These are phyloP conservation scores for Sesamia inferens DNA, from an alignment of 2,888 invertebrate genomes.

Conservation along the genomic window DNA sequence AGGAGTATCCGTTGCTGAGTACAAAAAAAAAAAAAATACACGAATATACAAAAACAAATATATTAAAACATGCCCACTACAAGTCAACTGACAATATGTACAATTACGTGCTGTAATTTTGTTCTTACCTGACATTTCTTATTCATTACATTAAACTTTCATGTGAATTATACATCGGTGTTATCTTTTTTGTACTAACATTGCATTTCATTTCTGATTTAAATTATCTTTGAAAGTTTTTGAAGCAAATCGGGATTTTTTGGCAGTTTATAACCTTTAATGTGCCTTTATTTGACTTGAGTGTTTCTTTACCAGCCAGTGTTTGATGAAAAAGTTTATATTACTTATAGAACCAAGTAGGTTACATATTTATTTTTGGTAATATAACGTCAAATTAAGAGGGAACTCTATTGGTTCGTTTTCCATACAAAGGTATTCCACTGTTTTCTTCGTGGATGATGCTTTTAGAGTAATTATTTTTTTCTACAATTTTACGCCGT, in stretches of 20 bases:
- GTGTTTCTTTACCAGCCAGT: slow-evolving; percentile 40
- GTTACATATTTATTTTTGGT: background rate
- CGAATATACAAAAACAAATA: slow-evolving; percentile 6
- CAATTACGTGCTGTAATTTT: slow-evolving; percentile 13
- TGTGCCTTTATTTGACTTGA: slow-evolving; percentile 43
- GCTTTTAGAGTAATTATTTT: too few relatives aligned
- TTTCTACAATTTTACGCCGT: too few relatives aligned
- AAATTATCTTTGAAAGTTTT: slow-evolving; percentile 68
- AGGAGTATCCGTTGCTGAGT: slow-evolving; percentile 75
- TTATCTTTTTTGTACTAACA: slow-evolving; percentile 66
- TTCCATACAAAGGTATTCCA: too few relatives aligned
- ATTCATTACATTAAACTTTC: slow-evolving; percentile 75
- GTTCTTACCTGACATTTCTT: slow-evolving; percentile 80
- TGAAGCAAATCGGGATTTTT: slow-evolving; percentile 73
- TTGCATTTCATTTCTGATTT: slow-evolving; percentile 77
- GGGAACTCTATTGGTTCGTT: too few relatives aligned
- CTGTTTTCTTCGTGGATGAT: too few relatives aligned
- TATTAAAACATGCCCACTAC: slow-evolving; percentile 1
- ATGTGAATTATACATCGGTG: slow-evolving; percentile 60
- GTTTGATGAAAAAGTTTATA: slow-evolving; percentile 35
- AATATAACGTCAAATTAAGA: too few relatives aligned
- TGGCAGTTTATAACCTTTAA: slow-evolving; percentile 73
- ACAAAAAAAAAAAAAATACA: slow-evolving; percentile 15
- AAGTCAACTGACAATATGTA: slow-evolving; percentile 8
- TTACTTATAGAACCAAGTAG: background rate